Conservation (phyloP, 2,888 invertebrate genomes). For the Andrena chrysosceles region DNA sequence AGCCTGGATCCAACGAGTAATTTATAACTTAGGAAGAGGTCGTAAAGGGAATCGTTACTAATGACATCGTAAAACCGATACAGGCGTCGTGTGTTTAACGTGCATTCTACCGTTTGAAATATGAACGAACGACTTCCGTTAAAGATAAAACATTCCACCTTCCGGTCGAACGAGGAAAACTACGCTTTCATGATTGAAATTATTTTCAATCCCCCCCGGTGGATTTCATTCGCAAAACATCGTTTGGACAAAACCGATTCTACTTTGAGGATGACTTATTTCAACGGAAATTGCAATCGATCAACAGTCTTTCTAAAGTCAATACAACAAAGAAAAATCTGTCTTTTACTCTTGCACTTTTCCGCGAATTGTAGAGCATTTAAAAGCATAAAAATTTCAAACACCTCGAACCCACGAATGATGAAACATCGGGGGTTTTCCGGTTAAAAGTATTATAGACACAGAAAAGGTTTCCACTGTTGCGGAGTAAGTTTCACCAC, state of each 20-base stretch:
- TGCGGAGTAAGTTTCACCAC: conserved; percentile 77
- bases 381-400: conserved; percentile 1
- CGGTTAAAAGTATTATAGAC: conserved; percentile 65
- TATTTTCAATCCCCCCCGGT: conserved; percentile 31
- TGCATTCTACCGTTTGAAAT: conserved; percentile 55
- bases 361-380: not conserved
- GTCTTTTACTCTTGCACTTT: no score
- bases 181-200: conserved; percentile 46
- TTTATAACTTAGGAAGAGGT: conserved; percentile 72
- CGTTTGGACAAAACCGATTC: not conserved
- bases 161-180: not conserved
- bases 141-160: conserved; percentile 32
- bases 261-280: not conserved
- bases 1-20: conserved; percentile 58
- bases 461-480: conserved; percentile 79
- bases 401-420: not conserved
- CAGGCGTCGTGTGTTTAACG: conserved; percentile 54
- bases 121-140: conserved; percentile 39
- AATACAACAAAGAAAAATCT: not conserved
- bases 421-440: not conserved
- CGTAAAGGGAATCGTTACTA: conserved; percentile 73
- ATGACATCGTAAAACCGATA: conserved; percentile 72
- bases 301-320: not conserved
- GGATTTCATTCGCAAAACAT: conserved; percentile 16
- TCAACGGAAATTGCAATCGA: not conserved